A percentile compares a stretch with the other conserved stretches of the same genome.
These are phyloP conservation scores for Danio tinwini DNA, from an alignment of 2,797 vertebrate genomes.

Conservation along the genomic window DNA sequence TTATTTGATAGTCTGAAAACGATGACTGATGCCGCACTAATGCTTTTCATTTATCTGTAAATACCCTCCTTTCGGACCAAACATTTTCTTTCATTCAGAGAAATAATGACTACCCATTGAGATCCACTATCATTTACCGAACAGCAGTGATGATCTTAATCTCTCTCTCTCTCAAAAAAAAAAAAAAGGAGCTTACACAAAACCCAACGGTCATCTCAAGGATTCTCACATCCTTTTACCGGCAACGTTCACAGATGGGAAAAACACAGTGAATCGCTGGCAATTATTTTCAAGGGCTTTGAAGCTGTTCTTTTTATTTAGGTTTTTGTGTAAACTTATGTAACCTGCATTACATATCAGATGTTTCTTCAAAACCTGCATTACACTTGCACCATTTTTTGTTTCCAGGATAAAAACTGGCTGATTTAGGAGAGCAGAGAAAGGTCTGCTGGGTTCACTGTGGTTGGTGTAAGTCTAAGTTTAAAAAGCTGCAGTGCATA, in stretches of 20 bases:
- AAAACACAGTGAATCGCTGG: neutral
- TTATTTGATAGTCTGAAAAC: neutral
- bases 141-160: conserved; percentile 8
- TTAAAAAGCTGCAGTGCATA: neutral
- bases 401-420: neutral
- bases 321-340: neutral
- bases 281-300: conserved; percentile 3
- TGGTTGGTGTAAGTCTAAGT: too few relatives aligned
- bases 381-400: neutral
- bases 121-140: conserved; percentile 1
- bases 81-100: conserved; percentile 4
- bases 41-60: neutral
- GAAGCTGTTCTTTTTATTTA: neutral
- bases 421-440: neutral
- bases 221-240: neutral
- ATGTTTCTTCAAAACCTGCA: neutral
- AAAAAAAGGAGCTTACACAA: neutral
- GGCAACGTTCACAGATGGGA: neutral
- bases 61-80: neutral
- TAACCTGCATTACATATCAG: neutral
- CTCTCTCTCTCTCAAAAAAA: neutral
- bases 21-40: neutral
- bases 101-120: neutral
- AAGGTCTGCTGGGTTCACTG: neutral
- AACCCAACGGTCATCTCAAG: neutral